Percentiles rank a stretch among this genome's conserved stretches.
These are phyloP conservation scores for Lethenteron reissneri DNA, from an alignment of 2,113 vertebrate species.

Conservation along the genomic window DNA sequence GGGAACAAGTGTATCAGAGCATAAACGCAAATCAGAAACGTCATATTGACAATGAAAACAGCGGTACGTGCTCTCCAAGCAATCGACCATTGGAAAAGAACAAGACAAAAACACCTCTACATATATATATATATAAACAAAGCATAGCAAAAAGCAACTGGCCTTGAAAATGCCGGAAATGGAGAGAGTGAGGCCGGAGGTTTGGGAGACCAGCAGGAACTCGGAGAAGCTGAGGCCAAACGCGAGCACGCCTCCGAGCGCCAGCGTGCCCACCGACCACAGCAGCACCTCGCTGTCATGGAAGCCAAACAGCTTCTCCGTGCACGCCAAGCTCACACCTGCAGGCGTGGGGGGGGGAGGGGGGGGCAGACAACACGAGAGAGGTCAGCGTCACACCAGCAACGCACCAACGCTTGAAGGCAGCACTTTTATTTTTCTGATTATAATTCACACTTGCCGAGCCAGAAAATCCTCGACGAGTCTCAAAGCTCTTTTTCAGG, in stretches of 20 bases:
- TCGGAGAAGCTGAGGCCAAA: constrained; percentile 83
- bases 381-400: neutral
- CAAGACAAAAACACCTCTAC: no score
- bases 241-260: constrained; percentile 47
- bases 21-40: no score
- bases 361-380: neutral
- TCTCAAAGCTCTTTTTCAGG: no score
- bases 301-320: constrained; percentile 55
- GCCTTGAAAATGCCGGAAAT: constrained; percentile 92
- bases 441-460: no score
- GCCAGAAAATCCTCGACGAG: no score
- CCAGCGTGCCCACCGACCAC: constrained; percentile 33
- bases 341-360: constrained; percentile 10
- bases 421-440: no score
- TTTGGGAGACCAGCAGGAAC: constrained; percentile 71
- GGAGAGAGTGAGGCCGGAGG: constrained; percentile 76
- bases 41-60: no score
- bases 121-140: no score
- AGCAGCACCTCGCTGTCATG: constrained; percentile 34
- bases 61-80: no score
- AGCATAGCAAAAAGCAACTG: constrained; percentile 8
- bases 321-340: constrained; percentile 51
- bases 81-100: no score
- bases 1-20: no score
- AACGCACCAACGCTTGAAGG: neutral